Base-by-base conservation (phyloP, 1,140 invertebrate genomes). In the Drosophila tristis region DNA sequence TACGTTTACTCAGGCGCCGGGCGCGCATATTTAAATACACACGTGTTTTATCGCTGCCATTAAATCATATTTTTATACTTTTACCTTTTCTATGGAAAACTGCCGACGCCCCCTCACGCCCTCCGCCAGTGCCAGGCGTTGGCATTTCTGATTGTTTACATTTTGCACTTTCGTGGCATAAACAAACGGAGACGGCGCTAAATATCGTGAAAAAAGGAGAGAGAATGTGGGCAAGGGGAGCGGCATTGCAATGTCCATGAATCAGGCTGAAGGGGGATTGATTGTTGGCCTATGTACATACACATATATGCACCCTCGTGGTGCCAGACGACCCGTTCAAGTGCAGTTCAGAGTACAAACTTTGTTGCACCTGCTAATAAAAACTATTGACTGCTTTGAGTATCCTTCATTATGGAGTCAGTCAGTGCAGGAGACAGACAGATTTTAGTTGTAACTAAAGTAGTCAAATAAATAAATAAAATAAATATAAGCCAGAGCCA, bases 31-130 rank as follows among this genome's bases (percentile, higher is more conserved):
- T 91, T 91, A 91, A 91, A 91, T 91, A 90, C 81, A 91, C 90
- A 91, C 91, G 91, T 91, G 91, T 91, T 91, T 91, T 91, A 91
- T 91, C 91, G 81, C 91, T 78, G 79, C 81, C 89, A 91, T 91
- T 91, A 91, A 91, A 91, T 91, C 91, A 91, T 91, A 90, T 91
- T 91, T 84, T 90, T 91, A 90, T 85, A 90, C 86, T 91, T 60
- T 87, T 90, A 90, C 85, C 80, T 86, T 84, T 74, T 66, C 68
- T 61, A 68, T 67, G 71, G 49, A 62, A 68, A 48, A 44, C 65
- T 61, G 48, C 53, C 44, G 42, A n/a, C 23, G 49, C 47, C 74
- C 8, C 57, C 26, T 20, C 25, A 15, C 47, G 11, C 35, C 29
- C 0, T 45, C 35, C 31, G 15, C 35, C n/a, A 8, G 42, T 55